Base-by-base conservation (phyloP, 2,888 invertebrate genomes). In the Ormyrus labotus region DNA sequence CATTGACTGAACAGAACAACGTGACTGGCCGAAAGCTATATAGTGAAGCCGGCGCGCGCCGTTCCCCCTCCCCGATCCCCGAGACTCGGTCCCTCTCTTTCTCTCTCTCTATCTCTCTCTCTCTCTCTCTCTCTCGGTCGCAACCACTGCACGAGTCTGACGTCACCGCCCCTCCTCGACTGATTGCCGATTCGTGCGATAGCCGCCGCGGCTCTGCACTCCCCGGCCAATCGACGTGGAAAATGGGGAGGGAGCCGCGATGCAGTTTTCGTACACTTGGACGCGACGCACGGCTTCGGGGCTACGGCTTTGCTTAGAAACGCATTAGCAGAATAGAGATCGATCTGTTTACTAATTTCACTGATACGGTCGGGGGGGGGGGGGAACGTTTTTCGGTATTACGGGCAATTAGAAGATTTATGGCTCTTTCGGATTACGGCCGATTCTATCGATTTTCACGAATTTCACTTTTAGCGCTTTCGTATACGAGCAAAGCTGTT, bases 21-120 rank as follows among this genome's bases (percentile, higher is more conserved):
- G 88, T 89, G 88, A 88, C 87, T 86, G 82, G 81, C 85, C 78
- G 76, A 81, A 85, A 85, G 86, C 89, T 89, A 90, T 89, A 89
- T 89, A 89, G 85, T 84, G 74, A 83, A 78, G 81, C 79, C 61
- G 64, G 81, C 63, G 58, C 69, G 70, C 80, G 80, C 74, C 72
- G n/a, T 71, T 67, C 80, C 83, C 86, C 84, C 85, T 83, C 84
- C 82, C 68, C 11, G 47, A 48, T 50, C 10, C 2, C 67, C 34
- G 65, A 65, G 65, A 57, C 67, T 58, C 74, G 72, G 45, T 13
- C 47, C 10, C 68, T 11, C 61, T 55, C 55, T 2, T 47, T 48
- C 58, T 45, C 72, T 19, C 3, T 45, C 6, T 1, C 50, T 76
- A 77, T 78, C 75, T 67, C 82, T 45, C 13, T 13, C 55, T 48